Evolutionary conservation across 37 sponge, comb jelly and placozoan species (phyloP).

Genomic region (Chondrosia reniformis): DNA sequence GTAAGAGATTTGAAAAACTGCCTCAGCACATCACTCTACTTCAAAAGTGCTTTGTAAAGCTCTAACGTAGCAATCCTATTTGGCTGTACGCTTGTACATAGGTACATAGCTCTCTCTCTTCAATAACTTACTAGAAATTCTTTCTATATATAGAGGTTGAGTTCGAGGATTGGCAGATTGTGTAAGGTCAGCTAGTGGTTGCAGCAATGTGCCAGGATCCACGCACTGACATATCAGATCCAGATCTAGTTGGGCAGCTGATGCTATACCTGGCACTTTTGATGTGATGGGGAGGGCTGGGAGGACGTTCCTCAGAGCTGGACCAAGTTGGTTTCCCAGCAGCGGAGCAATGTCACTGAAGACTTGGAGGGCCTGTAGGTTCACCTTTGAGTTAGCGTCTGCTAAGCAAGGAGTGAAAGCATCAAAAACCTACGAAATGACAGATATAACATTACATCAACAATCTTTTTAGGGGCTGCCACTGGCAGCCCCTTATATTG

Average conservation of each 20-base stretch:
- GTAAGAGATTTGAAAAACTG: too few relatives aligned
- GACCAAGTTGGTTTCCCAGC: slow-evolving; percentile 49
- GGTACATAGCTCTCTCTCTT: too few relatives aligned
- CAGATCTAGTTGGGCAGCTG: slow-evolving; percentile 52
- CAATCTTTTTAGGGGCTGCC: too few relatives aligned
- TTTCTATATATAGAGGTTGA: slow-evolving; percentile 72
- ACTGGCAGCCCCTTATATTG: too few relatives aligned
- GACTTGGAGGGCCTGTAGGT: slow-evolving; percentile 67
- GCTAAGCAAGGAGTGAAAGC: slow-evolving; percentile 65
- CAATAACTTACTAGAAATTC: too few relatives aligned
- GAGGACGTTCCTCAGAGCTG: slow-evolving; percentile 44
- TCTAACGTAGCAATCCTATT: too few relatives aligned
- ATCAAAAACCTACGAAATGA: slow-evolving; percentile 71
- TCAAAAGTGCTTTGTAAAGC: too few relatives aligned
- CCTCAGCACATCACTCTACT: too few relatives aligned
- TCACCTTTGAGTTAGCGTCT: slow-evolving; percentile 88
- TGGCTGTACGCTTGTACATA: too few relatives aligned
- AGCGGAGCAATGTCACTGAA: slow-evolving; percentile 67
- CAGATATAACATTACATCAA: too few relatives aligned
- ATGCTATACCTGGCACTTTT: slow-evolving; percentile 65
- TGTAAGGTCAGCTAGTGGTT: slow-evolving; percentile 50
- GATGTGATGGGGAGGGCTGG: slow-evolving; percentile 55
- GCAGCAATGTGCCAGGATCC: slow-evolving; percentile 67
- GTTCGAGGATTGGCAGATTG: slow-evolving; percentile 68
- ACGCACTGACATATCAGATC: slow-evolving; percentile 57